These are phyloP conservation scores for Fregata magnificens DNA, from an alignment of 2,113 vertebrate genomes.

Conservation along the genomic window DNA sequence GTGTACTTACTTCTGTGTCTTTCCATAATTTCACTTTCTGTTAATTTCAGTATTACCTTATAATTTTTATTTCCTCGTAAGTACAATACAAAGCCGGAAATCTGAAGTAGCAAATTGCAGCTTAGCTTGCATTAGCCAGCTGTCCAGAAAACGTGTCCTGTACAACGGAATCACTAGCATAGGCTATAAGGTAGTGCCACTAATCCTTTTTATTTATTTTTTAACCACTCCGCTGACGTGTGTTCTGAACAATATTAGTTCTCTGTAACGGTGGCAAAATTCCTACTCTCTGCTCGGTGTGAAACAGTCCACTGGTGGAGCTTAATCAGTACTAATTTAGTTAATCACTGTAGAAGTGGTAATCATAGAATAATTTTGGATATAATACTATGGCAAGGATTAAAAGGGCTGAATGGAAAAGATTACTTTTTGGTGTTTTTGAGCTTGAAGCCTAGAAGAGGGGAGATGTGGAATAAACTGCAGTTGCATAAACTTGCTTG, in stretches of 20 bases:
- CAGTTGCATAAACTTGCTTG: neutral
- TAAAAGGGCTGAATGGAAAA: neutral
- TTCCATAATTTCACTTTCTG: neutral
- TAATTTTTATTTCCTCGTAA: neutral
- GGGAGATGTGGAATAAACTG: neutral
- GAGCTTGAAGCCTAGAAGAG: neutral
- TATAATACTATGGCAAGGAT: neutral
- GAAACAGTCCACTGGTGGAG: neutral
- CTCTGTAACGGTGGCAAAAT: neutral
- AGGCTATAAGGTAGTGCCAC: neutral
- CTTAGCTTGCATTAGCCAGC: neutral
- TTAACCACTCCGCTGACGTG: neutral
- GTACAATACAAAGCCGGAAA: neutral
- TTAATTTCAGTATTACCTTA: neutral
- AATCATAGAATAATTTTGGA: neutral
- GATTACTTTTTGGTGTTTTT: neutral
- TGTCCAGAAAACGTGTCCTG: neutral
- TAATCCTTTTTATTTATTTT: neutral
- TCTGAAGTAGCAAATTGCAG: neutral
- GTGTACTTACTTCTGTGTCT: neutral
- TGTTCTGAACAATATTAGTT: neutral
- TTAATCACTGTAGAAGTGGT: neutral
- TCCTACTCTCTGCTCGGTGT: neutral
- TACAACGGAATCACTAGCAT: fast-evolving
- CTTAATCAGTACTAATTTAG: neutral